Conservation (phyloP, 2,888 invertebrate genomes). For the Aquatica leii region DNA sequence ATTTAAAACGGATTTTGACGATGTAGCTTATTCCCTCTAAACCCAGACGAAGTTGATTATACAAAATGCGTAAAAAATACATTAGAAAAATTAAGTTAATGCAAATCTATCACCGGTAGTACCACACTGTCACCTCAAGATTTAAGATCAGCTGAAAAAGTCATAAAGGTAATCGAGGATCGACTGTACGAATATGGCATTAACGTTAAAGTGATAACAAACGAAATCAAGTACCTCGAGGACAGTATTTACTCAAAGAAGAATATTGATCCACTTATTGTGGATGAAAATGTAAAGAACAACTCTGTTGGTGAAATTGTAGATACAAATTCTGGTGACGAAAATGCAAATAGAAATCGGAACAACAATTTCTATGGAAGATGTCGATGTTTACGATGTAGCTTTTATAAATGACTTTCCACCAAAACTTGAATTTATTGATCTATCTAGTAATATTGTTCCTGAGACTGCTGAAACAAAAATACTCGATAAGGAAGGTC, state of each 20-base stretch:
- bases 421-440: not conserved
- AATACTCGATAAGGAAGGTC: too few relatives aligned
- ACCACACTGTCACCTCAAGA: constrained; percentile 3
- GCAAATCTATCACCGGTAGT: not conserved
- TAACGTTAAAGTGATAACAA: constrained; percentile 8
- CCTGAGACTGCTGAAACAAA: too few relatives aligned
- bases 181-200: constrained; percentile 3
- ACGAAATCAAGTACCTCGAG: constrained; percentile 3
- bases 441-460: too few relatives aligned
- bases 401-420: not conserved
- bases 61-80: constrained; percentile 41
- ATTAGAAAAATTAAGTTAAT: constrained; percentile 20
- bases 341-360: not conserved
- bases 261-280: too few relatives aligned
- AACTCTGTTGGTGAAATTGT: too few relatives aligned
- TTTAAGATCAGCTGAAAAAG: constrained; percentile 5
- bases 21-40: constrained; percentile 44
- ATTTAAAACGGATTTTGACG: constrained; percentile 38
- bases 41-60: constrained; percentile 40
- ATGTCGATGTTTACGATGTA: not conserved
- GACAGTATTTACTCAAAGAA: not conserved
- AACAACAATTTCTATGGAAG: not conserved
- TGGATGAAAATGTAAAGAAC: too few relatives aligned
- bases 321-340: not conserved
- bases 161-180: constrained; percentile 5